Percentiles rank a stretch among this genome's conserved stretches.
These are phyloP conservation scores for Etia nguti DNA, from an alignment of 2,113 vertebrate genomes.

Conservation along the genomic window DNA sequence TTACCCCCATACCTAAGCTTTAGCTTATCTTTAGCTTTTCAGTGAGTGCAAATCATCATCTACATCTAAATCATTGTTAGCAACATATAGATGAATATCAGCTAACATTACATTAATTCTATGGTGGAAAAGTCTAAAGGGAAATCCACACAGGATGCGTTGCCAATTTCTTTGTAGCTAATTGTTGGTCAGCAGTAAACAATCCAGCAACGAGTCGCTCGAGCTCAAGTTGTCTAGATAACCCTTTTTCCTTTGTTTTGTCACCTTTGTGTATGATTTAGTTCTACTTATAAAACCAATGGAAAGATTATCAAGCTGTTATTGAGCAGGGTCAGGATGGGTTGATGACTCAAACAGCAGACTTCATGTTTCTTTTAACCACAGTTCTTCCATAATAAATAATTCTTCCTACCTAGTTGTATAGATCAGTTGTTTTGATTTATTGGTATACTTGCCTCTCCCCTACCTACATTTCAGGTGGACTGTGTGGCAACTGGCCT, in stretches of 20 bases:
- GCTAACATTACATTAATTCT: not conserved
- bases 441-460: not conserved
- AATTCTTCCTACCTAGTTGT: not conserved
- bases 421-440: not conserved
- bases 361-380: not conserved
- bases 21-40: not conserved
- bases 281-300: not conserved
- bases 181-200: not conserved
- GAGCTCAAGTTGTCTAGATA: too few relatives aligned
- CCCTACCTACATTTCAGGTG: conserved; percentile 31
- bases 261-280: too few relatives aligned
- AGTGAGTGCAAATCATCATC: not conserved
- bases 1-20: not conserved
- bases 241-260: too few relatives aligned
- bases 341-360: not conserved
- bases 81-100: not conserved
- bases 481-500: conserved; percentile 77
- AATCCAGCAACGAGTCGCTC: too few relatives aligned
- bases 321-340: not conserved
- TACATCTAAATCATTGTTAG: not conserved
- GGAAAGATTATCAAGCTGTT: not conserved
- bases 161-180: not conserved
- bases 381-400: not conserved
- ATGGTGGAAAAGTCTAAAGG: not conserved
- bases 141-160: not conserved